These are phyloP conservation scores for Napeogenes inachia DNA, from an alignment of 2,888 invertebrate genomes.

Conservation along the genomic window DNA sequence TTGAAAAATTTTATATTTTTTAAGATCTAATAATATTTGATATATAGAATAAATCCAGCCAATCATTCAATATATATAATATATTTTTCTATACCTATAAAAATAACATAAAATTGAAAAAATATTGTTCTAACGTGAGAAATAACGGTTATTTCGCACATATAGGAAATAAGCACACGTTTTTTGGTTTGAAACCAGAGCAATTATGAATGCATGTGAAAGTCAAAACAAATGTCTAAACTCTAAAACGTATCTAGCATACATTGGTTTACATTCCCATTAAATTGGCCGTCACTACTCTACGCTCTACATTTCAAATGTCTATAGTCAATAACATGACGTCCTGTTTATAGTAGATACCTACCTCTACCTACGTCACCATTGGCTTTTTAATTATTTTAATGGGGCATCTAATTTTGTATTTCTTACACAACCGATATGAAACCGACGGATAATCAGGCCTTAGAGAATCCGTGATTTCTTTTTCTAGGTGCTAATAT, in stretches of 20 bases:
- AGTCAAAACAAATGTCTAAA: constrained; percentile 12
- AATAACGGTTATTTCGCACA: constrained; percentile 16
- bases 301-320: constrained; percentile 47
- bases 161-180: constrained; percentile 22
- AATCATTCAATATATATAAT: background rate
- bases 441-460: constrained; percentile 2
- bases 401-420: constrained; percentile 22
- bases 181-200: constrained; percentile 22
- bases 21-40: background rate
- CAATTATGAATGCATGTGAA: constrained; percentile 22
- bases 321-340: constrained; percentile 43
- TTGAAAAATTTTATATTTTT: background rate
- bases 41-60: background rate
- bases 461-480: too few relatives aligned
- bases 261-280: constrained; percentile 36
- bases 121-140: constrained; percentile 21
- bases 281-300: constrained; percentile 51
- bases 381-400: constrained; percentile 21
- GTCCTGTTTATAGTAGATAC: constrained; percentile 13
- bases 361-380: background rate
- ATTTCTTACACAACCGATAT: constrained; percentile 16
- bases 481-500: background rate
- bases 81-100: too few relatives aligned
- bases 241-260: constrained; percentile 6
- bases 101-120: background rate